A percentile compares a stretch with the other conserved stretches of the same genome.
Evolutionary conservation across 2,797 vertebrate genomes (phyloP).

Genomic region (Scolopax bukidnonensis): DNA sequence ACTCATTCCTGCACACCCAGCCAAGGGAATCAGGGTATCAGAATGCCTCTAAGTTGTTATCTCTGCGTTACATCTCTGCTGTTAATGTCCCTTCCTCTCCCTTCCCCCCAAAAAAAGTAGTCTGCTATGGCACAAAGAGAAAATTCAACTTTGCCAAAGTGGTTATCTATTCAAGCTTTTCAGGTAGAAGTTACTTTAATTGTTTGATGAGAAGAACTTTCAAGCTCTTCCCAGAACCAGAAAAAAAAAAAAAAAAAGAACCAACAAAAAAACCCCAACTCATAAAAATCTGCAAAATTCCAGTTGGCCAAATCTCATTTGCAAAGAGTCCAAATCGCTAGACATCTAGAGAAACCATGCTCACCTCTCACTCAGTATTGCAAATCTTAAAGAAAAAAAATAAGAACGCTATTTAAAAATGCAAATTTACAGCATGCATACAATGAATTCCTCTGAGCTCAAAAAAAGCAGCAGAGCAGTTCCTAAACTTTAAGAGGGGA

Average conservation of each 20-base stretch:
- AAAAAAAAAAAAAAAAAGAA: neutral
- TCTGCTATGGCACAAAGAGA: neutral
- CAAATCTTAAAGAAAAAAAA: neutral
- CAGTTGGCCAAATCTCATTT: neutral
- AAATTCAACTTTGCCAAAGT: neutral
- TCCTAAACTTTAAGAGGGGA: neutral
- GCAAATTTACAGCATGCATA: neutral
- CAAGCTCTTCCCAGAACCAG: neutral
- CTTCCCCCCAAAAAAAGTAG: neutral
- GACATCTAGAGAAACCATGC: neutral
- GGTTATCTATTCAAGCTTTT: conserved; percentile 2
- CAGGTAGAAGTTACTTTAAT: neutral
- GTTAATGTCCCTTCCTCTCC: neutral
- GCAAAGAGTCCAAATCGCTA: neutral
- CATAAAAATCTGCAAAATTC: neutral
- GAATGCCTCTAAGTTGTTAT: neutral
- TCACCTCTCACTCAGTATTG: neutral
- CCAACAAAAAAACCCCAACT: neutral
- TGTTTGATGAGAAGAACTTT: neutral
- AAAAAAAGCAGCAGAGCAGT: neutral
- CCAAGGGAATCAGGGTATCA: neutral
- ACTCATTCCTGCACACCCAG: neutral
- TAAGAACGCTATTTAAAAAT: neutral
- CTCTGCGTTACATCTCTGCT: neutral
- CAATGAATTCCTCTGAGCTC: neutral